These are phyloP conservation scores for Encarsia formosa DNA, from an alignment of 2,888 invertebrate genomes.

Conservation along the genomic window DNA sequence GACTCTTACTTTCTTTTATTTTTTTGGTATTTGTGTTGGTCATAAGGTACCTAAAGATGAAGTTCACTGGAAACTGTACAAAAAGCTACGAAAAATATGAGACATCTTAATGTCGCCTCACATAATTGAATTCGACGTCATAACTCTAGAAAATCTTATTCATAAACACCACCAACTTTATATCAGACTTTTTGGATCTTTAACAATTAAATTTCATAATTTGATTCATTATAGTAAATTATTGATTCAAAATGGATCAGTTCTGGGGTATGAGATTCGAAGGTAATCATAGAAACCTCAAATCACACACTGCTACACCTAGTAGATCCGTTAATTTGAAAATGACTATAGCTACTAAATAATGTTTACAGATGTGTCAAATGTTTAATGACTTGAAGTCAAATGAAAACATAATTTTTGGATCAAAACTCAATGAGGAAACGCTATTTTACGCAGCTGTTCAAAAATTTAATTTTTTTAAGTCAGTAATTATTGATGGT, in stretches of 20 bases:
- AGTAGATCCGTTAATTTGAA: no score
- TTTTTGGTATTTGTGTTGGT: constrained; percentile 10
- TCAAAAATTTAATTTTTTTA: no score
- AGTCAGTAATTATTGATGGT: no score
- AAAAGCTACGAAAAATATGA: constrained; percentile 6
- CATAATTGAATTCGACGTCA: neutral
- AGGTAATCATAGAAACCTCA: neutral
- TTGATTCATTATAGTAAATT: neutral
- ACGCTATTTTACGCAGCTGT: no score
- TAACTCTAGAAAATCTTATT: neutral
- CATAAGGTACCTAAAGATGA: constrained; percentile 5
- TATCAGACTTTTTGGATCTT: neutral
- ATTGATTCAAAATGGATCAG: neutral
- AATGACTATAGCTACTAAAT: no score
- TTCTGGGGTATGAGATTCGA: neutral
- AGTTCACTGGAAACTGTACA: constrained; percentile 11
- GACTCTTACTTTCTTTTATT: neutral
- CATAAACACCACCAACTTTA: neutral
- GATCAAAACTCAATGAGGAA: no score
- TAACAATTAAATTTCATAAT: neutral
- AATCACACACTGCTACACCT: no score
- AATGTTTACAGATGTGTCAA: no score
- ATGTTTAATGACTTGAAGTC: no score
- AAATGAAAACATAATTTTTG: no score
- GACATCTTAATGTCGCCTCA: constrained; percentile 10